These are phyloP conservation scores for Pantherophis alleghaniensis DNA, from an alignment of 2,797 vertebrate genomes.

Conservation along the genomic window DNA sequence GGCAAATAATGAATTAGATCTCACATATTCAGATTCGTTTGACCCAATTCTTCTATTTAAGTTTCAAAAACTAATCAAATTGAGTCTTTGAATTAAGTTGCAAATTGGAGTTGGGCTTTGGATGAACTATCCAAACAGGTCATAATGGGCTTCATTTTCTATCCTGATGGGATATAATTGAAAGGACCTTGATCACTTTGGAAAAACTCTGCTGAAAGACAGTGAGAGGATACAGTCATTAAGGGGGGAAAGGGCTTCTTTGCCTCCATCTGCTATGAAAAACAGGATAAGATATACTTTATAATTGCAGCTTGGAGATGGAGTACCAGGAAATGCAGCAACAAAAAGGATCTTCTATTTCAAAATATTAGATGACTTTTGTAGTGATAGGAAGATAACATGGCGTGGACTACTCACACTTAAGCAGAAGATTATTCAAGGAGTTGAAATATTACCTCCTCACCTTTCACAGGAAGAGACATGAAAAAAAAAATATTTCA, in stretches of 20 bases:
- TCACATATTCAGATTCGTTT: not conserved
- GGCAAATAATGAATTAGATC: not conserved
- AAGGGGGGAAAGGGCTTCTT: not conserved
- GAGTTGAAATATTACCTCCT: not conserved
- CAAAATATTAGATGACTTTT: not conserved
- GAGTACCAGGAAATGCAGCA: not conserved
- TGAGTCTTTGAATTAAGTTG: not conserved
- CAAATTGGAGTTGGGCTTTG: not conserved
- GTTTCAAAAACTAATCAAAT: not conserved
- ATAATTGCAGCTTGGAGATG: not conserved
- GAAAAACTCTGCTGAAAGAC: not conserved
- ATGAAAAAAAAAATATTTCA: not conserved
- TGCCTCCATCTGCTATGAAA: not conserved
- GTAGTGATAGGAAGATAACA: not conserved
- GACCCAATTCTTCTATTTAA: not conserved
- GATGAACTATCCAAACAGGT: not conserved
- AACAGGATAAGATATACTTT: not conserved
- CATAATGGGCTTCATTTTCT: not conserved
- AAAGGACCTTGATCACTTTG: not conserved
- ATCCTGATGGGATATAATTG: not conserved
- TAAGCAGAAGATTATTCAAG: not conserved
- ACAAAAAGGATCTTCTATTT: not conserved
- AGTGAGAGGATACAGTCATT: not conserved
- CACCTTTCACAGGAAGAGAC: not conserved
- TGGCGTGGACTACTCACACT: not conserved